These are phyloP conservation scores for Agapostemon virescens DNA, from an alignment of 2,888 invertebrate genomes.

Conservation along the genomic window DNA sequence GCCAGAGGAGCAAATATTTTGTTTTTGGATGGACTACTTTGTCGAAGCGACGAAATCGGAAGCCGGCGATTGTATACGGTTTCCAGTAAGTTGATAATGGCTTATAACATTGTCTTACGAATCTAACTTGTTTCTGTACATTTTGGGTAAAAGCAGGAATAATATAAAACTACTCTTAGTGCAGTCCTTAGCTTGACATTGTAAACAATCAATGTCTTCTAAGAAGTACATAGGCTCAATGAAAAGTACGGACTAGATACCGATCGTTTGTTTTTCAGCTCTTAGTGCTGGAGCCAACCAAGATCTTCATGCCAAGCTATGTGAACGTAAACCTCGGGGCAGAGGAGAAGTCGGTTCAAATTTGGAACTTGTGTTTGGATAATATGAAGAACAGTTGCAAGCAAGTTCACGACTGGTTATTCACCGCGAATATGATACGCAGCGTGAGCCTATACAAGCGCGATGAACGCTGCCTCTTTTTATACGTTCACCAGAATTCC, in stretches of 20 bases:
- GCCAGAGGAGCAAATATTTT: slow-evolving; percentile 93
- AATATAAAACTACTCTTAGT: slow-evolving; percentile 64
- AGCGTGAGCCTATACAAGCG: slow-evolving; percentile 96
- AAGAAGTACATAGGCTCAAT: slow-evolving; percentile 22
- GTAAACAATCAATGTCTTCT: slow-evolving; percentile 46
- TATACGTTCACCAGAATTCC: slow-evolving; percentile 98
- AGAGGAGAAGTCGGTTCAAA: slow-evolving; percentile 94
- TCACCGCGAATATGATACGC: slow-evolving; percentile 93
- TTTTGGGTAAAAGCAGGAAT: slow-evolving; percentile 71
- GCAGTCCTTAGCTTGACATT: slow-evolving; percentile 63
- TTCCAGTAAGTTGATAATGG: slow-evolving; percentile 86
- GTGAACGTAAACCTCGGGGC: slow-evolving; percentile 97
- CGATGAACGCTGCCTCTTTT: slow-evolving; percentile 96
- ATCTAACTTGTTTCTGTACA: slow-evolving; percentile 70
- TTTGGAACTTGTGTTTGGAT: slow-evolving; percentile 91
- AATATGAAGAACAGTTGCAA: slow-evolving; percentile 89
- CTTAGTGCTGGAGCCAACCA: slow-evolving; percentile 93
- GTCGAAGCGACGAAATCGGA: slow-evolving; percentile 94
- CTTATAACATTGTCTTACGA: slow-evolving; percentile 67
- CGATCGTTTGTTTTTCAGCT: slow-evolving; percentile 81
- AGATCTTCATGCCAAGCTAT: slow-evolving; percentile 96
- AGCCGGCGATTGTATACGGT: slow-evolving; percentile 91
- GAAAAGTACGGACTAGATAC: slow-evolving; percentile 33
- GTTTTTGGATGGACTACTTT: slow-evolving; percentile 99
- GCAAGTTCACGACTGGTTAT: slow-evolving; percentile 96